These are phyloP conservation scores for Cyanoderma ruficeps DNA, from an alignment of 2,113 vertebrate genomes.

Conservation along the genomic window DNA sequence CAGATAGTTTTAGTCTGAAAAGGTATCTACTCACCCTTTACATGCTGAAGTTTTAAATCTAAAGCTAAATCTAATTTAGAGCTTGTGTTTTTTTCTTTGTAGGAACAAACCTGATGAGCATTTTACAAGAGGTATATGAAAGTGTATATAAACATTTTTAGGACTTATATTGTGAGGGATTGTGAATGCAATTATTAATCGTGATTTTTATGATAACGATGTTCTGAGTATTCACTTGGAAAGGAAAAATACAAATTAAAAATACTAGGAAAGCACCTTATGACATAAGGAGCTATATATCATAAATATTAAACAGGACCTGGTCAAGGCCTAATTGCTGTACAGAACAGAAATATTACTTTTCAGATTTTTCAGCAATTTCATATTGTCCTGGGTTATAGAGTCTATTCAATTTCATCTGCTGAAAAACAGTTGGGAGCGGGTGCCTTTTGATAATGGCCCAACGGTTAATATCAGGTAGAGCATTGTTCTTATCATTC, in stretches of 20 bases:
- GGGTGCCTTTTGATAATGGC: too few species aligned
- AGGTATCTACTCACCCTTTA: neutral
- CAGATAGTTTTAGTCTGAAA: neutral
- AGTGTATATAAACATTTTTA: neutral
- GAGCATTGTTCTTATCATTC: too few species aligned
- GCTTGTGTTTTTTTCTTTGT: rapidly evolving
- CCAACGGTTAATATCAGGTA: too few species aligned
- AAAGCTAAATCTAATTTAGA: neutral
- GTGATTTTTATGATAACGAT: neutral
- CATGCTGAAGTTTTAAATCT: neutral
- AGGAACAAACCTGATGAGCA: neutral
- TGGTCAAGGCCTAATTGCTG: neutral
- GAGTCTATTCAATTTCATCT: too few species aligned
- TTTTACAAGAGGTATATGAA: neutral
- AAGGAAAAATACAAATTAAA: neutral
- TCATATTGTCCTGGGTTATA: too few species aligned
- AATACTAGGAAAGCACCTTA: neutral
- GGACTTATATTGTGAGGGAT: neutral
- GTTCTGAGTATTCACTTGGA: neutral
- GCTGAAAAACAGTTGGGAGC: too few species aligned
- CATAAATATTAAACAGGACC: neutral
- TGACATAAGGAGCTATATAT: neutral
- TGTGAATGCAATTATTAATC: neutral
- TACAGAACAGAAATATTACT: neutral
- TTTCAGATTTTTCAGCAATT: neutral